Evolutionary conservation across 2,113 vertebrate genomes (phyloP), one percentile per base, ranked within the genome.

Genomic region (Lipotes vexillifer): DNA sequence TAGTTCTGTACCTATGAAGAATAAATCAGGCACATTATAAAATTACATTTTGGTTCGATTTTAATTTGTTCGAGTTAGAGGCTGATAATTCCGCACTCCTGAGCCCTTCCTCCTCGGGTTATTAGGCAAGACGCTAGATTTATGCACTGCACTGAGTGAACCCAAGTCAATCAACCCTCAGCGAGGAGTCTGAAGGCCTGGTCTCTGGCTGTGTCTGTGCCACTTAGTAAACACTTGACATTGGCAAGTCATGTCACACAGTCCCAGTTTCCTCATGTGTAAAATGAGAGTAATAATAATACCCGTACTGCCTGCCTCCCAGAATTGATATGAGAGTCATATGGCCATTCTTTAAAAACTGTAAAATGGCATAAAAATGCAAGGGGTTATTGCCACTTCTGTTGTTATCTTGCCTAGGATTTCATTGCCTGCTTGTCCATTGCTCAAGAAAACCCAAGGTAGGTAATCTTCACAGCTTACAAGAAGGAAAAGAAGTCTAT

Each of bases 401-500:
- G 4, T 92, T 88, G 38, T 84, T 80, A 15, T 71, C 59, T 85
- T 72, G 17, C n/a, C 66, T 29, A 6, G 63, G 88, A 94, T 84
- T 33, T 85, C 41, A 25, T 44, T 61, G 9, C 94, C 17, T n/a
- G 68, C n/a, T 59, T 69, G n/a, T 38, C 29, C 20, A 7, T 92
- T 92, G 92, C 83, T 88, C 29, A 81, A 61, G 78, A 93, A 87
- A 93, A 89, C 20, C 66, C 77, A 86, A 93, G 41, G 52, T 25
- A 14, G 3, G 0, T 83, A 69, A 94, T 78, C 59, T 71, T 74
- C 87, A 57, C 49, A 23, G 17, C 86, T 93, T 92, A 94, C 25
- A 80, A 92, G 86, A 88, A 93, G 80, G 72, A 91, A 88, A 59
- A 61, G 86, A 61, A 92, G 21, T n/a, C 85, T 52, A 2, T 44